Evolutionary conservation across 2,888 invertebrate genomes (phyloP), one percentile per base, ranked within the genome.

Genomic region (Priocnemis perturbator): DNA sequence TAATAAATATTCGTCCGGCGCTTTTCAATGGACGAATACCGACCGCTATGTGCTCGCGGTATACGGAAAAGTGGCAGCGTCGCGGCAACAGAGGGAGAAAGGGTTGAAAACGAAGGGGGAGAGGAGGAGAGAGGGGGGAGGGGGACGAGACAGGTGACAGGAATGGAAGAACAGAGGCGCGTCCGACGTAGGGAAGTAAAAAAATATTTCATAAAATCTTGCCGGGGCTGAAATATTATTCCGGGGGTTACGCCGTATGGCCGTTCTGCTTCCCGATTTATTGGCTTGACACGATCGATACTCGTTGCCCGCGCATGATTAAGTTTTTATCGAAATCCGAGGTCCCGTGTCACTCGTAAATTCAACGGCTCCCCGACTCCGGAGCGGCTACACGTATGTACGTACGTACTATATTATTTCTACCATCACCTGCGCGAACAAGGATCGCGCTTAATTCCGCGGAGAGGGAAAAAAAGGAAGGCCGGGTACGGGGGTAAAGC

Each of bases 311-410:
- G 67, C 47, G 70, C 61, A 45, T 70, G 74, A 75, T 77, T 73
- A 79, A 75, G 23, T 72, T 73, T 78, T 76, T 76, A 73, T 80
- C 68, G 61, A 75, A 77, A 75, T 73, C 64, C 72, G 23, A 66
- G 65, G 62, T 71, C 62, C 66, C 70, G 48, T 60, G 64, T 67
- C 74, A 65, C 71, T 73, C 67, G 50, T 78, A 75, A 74, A 79
- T 77, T 71, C 62, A 58, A 14, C 47, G n/a, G 19, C 21, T 19
- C 50, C 37, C 37, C 37, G 11, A 11, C 11, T 11, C 37, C 1
- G 37, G 11, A 9, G 37, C 7, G 37, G 7, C 37, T 37, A 37
- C 37, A 37, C 37, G 37, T 37, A 37, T 37, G 37, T 2, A 11
- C 11, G 37, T 37, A 50, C 17, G 48, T 45, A 20, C 58, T 3